Evolutionary conservation across 2,113 vertebrate species (phyloP).

Genomic region (Megaceryle torquata): DNA sequence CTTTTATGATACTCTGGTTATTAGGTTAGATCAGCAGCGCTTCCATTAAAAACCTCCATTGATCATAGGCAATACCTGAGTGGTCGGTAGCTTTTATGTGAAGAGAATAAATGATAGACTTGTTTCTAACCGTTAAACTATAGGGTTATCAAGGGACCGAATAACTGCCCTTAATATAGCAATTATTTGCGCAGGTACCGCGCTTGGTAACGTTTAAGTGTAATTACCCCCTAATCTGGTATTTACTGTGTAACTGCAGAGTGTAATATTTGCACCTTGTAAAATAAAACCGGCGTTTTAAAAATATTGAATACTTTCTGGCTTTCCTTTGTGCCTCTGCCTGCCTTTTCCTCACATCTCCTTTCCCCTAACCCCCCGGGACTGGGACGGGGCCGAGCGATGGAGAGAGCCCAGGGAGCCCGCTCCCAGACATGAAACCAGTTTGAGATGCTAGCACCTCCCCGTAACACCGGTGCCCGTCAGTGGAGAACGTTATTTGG

Average conservation of each 20-base stretch:
- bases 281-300: slow-evolving; percentile 34
- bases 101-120: slow-evolving; percentile 45
- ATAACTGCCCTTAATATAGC: slow-evolving; percentile 44
- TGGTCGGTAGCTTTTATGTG: slow-evolving; percentile 33
- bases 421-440: too few species aligned
- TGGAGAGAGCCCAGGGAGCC: neutral
- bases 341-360: neutral
- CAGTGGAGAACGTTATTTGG: fast-evolving
- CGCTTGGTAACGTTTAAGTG: neutral
- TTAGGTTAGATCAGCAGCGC: neutral
- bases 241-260: slow-evolving; percentile 33
- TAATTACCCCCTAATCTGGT: slow-evolving; percentile 54
- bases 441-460: neutral
- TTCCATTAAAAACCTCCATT: slow-evolving; percentile 22
- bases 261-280: slow-evolving; percentile 46
- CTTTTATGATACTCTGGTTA: neutral
- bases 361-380: neutral
- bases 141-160: slow-evolving; percentile 60
- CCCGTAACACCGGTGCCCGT: neutral
- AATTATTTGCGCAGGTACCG: slow-evolving; percentile 56
- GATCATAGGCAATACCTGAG: slow-evolving; percentile 10
- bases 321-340: neutral
- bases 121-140: slow-evolving; percentile 53
- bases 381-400: neutral
- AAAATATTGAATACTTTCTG: neutral